Base-by-base conservation (phyloP, 2,113 vertebrate species). In the Columba livia region DNA sequence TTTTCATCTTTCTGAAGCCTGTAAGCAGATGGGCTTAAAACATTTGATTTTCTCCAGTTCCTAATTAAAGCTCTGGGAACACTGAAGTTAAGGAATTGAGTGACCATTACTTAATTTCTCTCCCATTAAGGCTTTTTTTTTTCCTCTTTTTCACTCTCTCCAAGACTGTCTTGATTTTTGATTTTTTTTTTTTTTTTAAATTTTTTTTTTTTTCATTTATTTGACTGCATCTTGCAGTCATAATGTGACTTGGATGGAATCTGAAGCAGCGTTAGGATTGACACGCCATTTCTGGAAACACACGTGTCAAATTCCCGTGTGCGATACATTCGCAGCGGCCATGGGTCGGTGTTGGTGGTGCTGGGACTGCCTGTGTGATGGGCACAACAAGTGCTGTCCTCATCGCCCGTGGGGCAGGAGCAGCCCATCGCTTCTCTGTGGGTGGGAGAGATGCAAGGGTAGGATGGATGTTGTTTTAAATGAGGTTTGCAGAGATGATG, bases 81-180 rank as follows among this genome's bases (percentile, higher is more conserved):
- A 61, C 36, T 89, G 84, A 58, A 51, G 40, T 88, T 91, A 67
- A 58, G 69, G 86, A 93, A 87, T 50, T 78, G 90, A 93, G 72
- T 95, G 93, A 93, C 94, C 88, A 84, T 94, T 94, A 40, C 62
- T 88, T 93, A 85, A 74, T 77, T 88, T 96, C 88, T 92, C 81
- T 91, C 40, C 47, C 28, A 57, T 65, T 90, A 79, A 93, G 70
- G 8, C 51, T 77, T 56, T 38, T 50, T n/a, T 38, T 66, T 29
- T 11, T 5, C 12, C 20, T n/a, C 11, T 51, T 32, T 25, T 58
- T 26, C 13, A 2, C n/a, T 31, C 38, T 78, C 32, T 47, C 14
- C 23, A 26, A 42, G n/a, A 10, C 12, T 32, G 3, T 8, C 25
- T 51, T 34, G n/a, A 9, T 42, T 42, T 40, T 36, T n/a, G n/a